Conservation (phyloP, 1,140 invertebrate genomes). For the Bombus sylvicola region DNA sequence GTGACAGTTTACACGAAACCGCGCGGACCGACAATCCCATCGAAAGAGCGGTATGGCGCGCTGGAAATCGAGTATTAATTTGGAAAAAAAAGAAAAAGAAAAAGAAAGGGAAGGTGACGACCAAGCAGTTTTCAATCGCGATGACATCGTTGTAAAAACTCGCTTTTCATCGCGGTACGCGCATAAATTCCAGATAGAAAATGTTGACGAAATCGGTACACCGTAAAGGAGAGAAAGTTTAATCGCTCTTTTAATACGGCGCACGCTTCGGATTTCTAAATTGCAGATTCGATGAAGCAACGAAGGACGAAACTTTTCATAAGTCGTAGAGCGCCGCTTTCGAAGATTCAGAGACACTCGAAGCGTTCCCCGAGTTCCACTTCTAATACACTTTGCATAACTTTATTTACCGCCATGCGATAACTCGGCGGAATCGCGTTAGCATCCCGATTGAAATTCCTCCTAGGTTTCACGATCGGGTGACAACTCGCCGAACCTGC, state of each 20-base stretch:
- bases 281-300: conserved; percentile 49
- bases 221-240: conserved; percentile 56
- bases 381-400: conserved; percentile 51
- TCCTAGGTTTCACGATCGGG: not conserved
- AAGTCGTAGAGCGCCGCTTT: not conserved
- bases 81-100: not conserved
- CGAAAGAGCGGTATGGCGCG: not conserved
- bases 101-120: not conserved
- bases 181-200: conserved; percentile 38
- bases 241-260: conserved; percentile 40
- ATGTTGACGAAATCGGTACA: conserved; percentile 31
- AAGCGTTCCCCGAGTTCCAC: not conserved
- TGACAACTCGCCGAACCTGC: not conserved
- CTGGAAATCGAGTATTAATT: not conserved
- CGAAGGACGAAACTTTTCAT: conserved; percentile 40
- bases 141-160: not conserved
- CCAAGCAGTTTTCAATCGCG: not conserved
- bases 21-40: not conserved
- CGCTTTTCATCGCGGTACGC: conserved; percentile 7
- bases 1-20: conserved; percentile 40
- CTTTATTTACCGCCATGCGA: conserved; percentile 28
- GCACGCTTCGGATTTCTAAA: conserved; percentile 38
- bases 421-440: conserved; percentile 25
- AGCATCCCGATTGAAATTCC: conserved; percentile 12
- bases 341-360: conserved; percentile 20